phyloP scores from a whole-genome alignment of 2,797 vertebrate species.

The Ctenochaetus hawaiiensis region DNA sequence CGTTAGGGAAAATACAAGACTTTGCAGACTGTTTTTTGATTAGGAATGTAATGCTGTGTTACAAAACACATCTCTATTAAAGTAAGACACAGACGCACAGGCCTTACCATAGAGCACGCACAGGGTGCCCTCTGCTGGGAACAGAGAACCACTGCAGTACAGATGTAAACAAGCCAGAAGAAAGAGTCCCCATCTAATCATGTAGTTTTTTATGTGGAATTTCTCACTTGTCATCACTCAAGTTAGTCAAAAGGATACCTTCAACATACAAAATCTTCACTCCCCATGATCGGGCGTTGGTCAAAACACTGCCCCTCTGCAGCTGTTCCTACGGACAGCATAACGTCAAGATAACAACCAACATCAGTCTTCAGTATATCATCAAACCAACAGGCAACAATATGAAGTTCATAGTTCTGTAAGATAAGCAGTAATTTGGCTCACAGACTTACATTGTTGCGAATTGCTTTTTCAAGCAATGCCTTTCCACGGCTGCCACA shows the following conservation, averaged over 20 bases:
- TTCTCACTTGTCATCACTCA: neutral
- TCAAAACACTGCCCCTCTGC: slow-evolving; percentile 83
- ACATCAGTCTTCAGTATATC: neutral
- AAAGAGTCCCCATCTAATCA: neutral
- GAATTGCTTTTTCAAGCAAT: slow-evolving; percentile 91
- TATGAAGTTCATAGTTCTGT: neutral
- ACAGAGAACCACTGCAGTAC: slow-evolving; percentile 45
- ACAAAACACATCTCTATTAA: too few relatives aligned
- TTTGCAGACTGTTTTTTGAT: neutral
- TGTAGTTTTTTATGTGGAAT: neutral
- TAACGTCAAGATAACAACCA: neutral
- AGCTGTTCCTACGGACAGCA: slow-evolving; percentile 81
- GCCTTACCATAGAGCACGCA: neutral
- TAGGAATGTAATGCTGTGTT: neutral
- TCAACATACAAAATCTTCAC: slow-evolving; percentile 89
- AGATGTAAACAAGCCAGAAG: neutral
- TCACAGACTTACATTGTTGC: slow-evolving; percentile 86
- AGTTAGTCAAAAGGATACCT: slow-evolving; percentile 85
- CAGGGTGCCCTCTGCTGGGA: slow-evolving; percentile 75
- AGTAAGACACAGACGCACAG: neutral
- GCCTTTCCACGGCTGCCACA: slow-evolving; percentile 90
- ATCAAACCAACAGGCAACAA: neutral
- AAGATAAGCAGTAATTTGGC: neutral
- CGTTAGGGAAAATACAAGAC: slow-evolving; percentile 71
- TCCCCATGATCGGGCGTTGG: slow-evolving; percentile 88